Conservation (phyloP, 2,888 invertebrate genomes). For the Prosopocoilus inquinatus region DNA sequence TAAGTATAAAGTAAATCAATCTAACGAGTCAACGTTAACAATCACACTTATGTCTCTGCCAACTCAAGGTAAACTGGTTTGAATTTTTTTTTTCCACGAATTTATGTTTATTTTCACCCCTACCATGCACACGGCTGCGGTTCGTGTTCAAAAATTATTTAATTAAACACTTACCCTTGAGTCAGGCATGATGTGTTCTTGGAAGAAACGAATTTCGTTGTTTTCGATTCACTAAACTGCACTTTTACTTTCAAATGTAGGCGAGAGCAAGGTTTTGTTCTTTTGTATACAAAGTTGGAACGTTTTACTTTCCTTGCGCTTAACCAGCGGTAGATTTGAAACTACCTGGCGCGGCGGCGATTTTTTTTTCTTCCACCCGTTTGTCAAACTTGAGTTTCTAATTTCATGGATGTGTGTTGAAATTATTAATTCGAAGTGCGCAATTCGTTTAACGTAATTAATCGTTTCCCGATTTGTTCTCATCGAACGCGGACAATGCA, state of each 20-base stretch:
- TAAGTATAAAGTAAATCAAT: slow-evolving; percentile 16
- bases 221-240: slow-evolving; percentile 12
- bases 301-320: slow-evolving; percentile 39
- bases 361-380: too few species aligned
- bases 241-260: slow-evolving; percentile 51
- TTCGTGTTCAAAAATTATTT: too few species aligned
- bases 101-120: slow-evolving; percentile 21
- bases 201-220: slow-evolving; percentile 9
- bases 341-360: slow-evolving; percentile 12
- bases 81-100: slow-evolving; percentile 30
- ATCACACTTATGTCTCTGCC: slow-evolving; percentile 40
- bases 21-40: slow-evolving; percentile 18
- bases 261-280: slow-evolving; percentile 44
- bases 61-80: slow-evolving; percentile 48
- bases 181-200: slow-evolving; percentile 11
- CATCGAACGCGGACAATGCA: too few species aligned
- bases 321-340: slow-evolving; percentile 32
- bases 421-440: too few species aligned
- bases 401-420: too few species aligned
- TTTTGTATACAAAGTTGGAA: slow-evolving; percentile 37
- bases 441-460: too few species aligned
- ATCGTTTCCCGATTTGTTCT: too few species aligned
- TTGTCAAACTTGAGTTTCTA: too few species aligned
- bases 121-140: neutral
- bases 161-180: slow-evolving; percentile 15